These are phyloP conservation scores for Stenodema calcarata DNA, from an alignment of 2,888 invertebrate genomes.

Conservation along the genomic window DNA sequence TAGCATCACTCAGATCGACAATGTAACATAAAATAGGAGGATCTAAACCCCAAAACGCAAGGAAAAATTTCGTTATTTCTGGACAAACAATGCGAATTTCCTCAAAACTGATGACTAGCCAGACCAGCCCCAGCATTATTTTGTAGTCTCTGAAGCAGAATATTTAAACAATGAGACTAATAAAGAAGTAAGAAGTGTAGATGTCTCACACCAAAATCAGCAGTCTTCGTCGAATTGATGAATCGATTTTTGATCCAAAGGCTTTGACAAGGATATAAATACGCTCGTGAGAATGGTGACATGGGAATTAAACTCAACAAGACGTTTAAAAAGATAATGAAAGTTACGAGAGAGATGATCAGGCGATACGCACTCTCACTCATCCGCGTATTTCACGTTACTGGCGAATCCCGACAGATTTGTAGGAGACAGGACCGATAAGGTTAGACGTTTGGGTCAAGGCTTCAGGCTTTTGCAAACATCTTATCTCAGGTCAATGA, in stretches of 20 bases:
- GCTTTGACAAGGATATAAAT: constrained; percentile 27
- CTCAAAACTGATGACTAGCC: no score
- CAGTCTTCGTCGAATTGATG: background rate
- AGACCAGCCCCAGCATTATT: no score
- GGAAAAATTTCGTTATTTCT: no score
- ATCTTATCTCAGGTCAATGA: background rate
- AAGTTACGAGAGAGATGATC: background rate
- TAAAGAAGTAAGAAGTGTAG: background rate
- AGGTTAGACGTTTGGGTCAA: background rate
- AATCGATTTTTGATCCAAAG: background rate
- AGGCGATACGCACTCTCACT: background rate
- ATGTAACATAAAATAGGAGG: no score
- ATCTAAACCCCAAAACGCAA: no score
- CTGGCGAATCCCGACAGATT: background rate
- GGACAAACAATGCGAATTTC: no score
- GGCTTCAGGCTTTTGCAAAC: background rate
- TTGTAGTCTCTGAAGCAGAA: no score
- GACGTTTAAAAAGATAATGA: background rate
- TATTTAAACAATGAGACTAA: no score
- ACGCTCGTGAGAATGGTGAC: constrained; percentile 10
- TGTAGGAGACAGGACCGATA: background rate
- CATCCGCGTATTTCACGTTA: background rate
- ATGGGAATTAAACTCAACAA: background rate
- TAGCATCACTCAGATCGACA: no score
- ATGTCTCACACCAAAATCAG: background rate